phyloP scores from a whole-genome alignment of 35 echinoderm and acorn worm genomes.

The Lytechinus pictus region DNA sequence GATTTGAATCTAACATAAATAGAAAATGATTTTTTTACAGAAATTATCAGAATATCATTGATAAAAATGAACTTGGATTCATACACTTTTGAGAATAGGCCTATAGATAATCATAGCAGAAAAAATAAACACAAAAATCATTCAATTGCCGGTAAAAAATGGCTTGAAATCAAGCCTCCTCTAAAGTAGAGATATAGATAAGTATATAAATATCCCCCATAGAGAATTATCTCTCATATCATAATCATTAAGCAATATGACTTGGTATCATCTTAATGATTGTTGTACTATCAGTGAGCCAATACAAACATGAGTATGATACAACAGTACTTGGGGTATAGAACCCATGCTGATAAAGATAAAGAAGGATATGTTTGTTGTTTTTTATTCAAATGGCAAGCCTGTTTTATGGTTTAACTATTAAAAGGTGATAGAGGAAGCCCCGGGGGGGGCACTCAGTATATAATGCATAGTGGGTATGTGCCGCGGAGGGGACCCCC shows the following conservation, averaged over 20 bases:
- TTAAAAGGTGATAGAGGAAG: background rate
- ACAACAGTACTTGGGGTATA: background rate
- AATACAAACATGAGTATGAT: background rate
- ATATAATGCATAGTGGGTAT: too few relatives aligned
- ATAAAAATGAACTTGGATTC: too few relatives aligned
- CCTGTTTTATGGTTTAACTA: background rate
- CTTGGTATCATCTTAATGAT: background rate
- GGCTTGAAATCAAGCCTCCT: too few relatives aligned
- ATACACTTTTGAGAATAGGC: too few relatives aligned
- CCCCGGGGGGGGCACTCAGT: too few relatives aligned
- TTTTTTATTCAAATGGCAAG: background rate
- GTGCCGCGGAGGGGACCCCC: too few relatives aligned
- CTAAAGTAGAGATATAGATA: too few relatives aligned
- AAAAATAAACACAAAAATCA: background rate
- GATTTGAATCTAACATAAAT: too few relatives aligned
- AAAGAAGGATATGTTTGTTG: background rate
- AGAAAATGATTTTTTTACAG: too few relatives aligned
- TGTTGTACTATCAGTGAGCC: background rate
- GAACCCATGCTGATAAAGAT: background rate
- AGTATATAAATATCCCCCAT: background rate
- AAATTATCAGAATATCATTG: too few relatives aligned
- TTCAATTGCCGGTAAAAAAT: too few relatives aligned
- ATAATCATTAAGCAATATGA: background rate
- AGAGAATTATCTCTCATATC: background rate
- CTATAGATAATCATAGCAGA: background rate